Conservation (phyloP, 2,113 vertebrate species). For the Tragelaphus imberbis region DNA sequence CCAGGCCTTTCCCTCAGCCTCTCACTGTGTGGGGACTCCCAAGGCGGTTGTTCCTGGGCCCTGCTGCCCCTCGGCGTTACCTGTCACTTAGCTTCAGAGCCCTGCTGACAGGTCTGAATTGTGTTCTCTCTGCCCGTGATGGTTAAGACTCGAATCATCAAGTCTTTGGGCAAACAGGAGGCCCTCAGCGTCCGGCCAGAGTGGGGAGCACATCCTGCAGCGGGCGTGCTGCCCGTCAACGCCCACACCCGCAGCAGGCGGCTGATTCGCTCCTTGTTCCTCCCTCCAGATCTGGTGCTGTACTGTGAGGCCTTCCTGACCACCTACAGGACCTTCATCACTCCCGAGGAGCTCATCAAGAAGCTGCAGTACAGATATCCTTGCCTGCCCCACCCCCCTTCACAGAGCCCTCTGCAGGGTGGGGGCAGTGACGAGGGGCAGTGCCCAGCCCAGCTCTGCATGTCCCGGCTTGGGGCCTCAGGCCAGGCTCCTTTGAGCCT, state of each 20-base stretch:
- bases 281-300: conserved; percentile 90
- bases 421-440: not conserved
- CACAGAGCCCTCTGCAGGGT: not conserved
- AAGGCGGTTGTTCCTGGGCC: not conserved
- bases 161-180: not conserved
- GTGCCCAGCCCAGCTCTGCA: not conserved
- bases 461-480: not conserved
- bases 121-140: not conserved
- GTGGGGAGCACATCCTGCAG: fast-evolving
- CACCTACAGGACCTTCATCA: conserved; percentile 97
- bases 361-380: conserved; percentile 99
- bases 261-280: not conserved
- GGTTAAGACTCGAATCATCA: not conserved
- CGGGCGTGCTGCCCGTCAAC: fast-evolving
- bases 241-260: not conserved
- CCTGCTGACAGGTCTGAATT: not conserved
- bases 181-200: fast-evolving
- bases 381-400: conserved; percentile 59
- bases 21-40: not conserved
- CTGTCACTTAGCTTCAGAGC: not conserved
- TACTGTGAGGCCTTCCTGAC: conserved; percentile 99
- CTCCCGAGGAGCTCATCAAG: conserved; percentile 96
- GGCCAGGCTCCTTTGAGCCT: not conserved
- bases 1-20: not conserved
- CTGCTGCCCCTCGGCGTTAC: not conserved